Evolutionary conservation across 2,888 invertebrate genomes (phyloP).

Genomic region (Rhingia campestris): DNA sequence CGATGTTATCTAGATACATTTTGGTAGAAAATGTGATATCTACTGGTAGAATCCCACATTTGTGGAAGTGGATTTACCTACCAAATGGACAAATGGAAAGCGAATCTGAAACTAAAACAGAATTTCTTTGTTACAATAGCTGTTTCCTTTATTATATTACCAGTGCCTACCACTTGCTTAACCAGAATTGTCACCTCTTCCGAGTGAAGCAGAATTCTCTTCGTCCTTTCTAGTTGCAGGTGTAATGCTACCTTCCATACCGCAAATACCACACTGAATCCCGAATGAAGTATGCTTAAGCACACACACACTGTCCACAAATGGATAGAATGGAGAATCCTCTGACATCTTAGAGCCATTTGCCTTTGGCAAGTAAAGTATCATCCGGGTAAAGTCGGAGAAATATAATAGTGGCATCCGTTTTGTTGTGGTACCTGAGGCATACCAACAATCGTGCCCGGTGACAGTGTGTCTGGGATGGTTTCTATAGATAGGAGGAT

Average conservation of each 20-base stretch:
- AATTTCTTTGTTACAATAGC: slow-evolving; percentile 9
- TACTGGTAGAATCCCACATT: too few relatives aligned
- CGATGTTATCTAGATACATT: too few relatives aligned
- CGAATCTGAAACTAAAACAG: slow-evolving; percentile 11
- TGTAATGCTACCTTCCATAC: slow-evolving; percentile 29
- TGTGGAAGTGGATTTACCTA: too few relatives aligned
- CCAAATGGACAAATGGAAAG: slow-evolving; percentile 6
- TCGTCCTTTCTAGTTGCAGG: not conserved
- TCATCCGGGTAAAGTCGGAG: slow-evolving; percentile 57
- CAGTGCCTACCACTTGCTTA: slow-evolving; percentile 45
- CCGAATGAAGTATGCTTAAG: slow-evolving; percentile 29
- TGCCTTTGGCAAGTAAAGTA: slow-evolving; percentile 52
- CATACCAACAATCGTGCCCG: slow-evolving; percentile 8
- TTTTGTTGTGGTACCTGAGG: slow-evolving; percentile 43
- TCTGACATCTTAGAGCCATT: slow-evolving; percentile 43
- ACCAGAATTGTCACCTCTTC: slow-evolving; percentile 43
- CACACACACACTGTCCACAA: slow-evolving; percentile 34
- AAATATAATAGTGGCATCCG: slow-evolving; percentile 57
- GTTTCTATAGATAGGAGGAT: not conserved
- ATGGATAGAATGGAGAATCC: slow-evolving; percentile 16
- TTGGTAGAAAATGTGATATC: too few relatives aligned
- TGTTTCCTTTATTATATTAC: not conserved
- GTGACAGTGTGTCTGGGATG: slow-evolving; percentile 12
- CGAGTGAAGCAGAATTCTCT: not conserved
- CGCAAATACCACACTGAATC: slow-evolving; percentile 42